phyloP scores from a whole-genome alignment of 2,113 vertebrate genomes.

The Agapornis roseicollis region DNA sequence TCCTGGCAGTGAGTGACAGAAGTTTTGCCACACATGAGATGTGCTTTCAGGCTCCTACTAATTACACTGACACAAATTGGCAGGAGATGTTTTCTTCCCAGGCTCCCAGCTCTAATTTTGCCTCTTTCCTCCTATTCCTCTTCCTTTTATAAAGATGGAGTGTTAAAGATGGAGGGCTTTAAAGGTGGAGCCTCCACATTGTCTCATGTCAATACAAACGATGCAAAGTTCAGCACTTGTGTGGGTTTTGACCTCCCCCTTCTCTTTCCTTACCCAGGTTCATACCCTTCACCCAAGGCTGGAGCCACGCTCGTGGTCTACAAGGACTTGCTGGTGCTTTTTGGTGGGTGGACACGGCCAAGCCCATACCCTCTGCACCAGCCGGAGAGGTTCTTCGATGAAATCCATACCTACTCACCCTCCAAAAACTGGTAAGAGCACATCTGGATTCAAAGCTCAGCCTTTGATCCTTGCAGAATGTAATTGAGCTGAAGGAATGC shows the following conservation, averaged over 20 bases:
- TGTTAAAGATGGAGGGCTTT: not conserved
- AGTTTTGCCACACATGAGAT: constrained; percentile 42
- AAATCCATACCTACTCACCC: constrained; percentile 97
- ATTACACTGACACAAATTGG: constrained; percentile 2
- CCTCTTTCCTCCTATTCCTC: not conserved
- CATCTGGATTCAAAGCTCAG: not conserved
- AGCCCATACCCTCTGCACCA: constrained; percentile 98
- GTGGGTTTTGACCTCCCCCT: not conserved
- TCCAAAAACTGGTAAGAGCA: constrained; percentile 94
- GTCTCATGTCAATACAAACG: not conserved
- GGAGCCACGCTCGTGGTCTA: constrained; percentile 95
- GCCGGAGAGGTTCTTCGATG: constrained; percentile 96
- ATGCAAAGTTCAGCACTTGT: fast-evolving
- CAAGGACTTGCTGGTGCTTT: constrained; percentile 94
- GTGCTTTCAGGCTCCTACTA: constrained; percentile 56
- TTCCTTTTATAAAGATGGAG: not conserved
- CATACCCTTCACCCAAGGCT: constrained; percentile 97
- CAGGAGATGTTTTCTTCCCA: constrained; percentile 1
- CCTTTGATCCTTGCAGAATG: not conserved
- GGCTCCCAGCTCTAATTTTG: constrained; percentile 1
- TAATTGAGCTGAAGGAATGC: not conserved
- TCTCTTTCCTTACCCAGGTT: constrained; percentile 77
- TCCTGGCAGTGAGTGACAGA: constrained; percentile 63
- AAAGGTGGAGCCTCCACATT: not conserved
- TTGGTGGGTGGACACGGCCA: constrained; percentile 95